These are phyloP conservation scores for Falco berigora DNA, from an alignment of 2,797 vertebrate genomes.

Conservation along the genomic window DNA sequence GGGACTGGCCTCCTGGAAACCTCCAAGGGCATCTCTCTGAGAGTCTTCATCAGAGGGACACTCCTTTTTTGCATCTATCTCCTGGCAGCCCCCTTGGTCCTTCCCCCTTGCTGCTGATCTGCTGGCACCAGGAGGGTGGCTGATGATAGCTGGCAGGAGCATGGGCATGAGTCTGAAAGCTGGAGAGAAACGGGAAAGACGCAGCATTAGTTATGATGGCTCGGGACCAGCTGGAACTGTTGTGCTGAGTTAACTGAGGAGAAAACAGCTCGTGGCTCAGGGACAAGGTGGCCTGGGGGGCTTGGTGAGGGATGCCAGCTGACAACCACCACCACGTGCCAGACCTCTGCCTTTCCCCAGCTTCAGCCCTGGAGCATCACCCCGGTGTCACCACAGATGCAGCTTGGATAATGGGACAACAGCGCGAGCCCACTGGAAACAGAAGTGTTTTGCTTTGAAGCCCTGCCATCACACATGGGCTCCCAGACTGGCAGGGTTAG, in stretches of 20 bases:
- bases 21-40: background rate
- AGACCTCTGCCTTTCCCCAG: background rate
- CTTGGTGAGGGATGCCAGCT: background rate
- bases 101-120: background rate
- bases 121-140: background rate
- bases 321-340: background rate
- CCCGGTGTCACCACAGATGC: background rate
- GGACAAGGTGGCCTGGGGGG: background rate
- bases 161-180: background rate
- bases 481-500: background rate
- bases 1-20: background rate
- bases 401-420: background rate
- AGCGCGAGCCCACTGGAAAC: background rate
- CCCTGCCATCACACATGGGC: background rate
- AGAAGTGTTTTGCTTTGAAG: background rate
- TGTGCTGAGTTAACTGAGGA: conserved; percentile 48
- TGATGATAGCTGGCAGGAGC: background rate
- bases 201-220: background rate
- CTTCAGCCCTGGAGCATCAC: background rate
- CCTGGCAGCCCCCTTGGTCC: background rate
- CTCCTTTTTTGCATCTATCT: background rate
- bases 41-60: background rate
- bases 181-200: background rate
- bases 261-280: conserved; percentile 59
- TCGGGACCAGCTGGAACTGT: conserved; percentile 62